Base-by-base conservation (phyloP, 2,797 vertebrate species). In the Manis pentadactyla region DNA sequence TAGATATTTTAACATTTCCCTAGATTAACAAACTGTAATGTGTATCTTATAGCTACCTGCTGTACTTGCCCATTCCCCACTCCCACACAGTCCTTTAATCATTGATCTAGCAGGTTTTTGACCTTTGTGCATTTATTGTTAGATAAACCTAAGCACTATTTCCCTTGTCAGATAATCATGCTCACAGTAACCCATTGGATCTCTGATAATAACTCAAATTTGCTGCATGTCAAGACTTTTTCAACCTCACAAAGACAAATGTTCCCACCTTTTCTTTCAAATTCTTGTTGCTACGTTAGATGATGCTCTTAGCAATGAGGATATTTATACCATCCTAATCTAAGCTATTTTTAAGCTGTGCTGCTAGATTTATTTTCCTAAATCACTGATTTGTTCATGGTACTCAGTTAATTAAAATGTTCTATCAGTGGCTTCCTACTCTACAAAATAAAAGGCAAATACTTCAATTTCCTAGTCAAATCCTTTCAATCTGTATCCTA, bases 391-490 rank as follows among this genome's bases (percentile, higher is more conserved):
- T 42, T 74, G 1, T 71, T 64, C 14, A 55, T 57, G 8, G 46
- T 85, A 31, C 15, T 68, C 25, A 92, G 51, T 53, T 87, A 94
- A 89, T 61, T 34, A 92, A 88, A 69, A 61, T 39, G 10, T 88
- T 75, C 37, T 92, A 25, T 29, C 29, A 57, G 5, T 92, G 68
- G 4, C 11, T 69, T 94, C 34, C 71, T 87, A n/a, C 19, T 59
- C 18, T 87, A 81, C 19, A 86, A 93, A 79, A 79, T 42, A 77
- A 85, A 73, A 3, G 10, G 21, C 15, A 91, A 31, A 68, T 68
- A 59, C 0, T 46, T 81, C 51, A 81, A 34, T 96, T 0, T 85
- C 12, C 3, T n/a, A 81, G 8, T 42, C 12, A 59, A 29, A 69
- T 59, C 49, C 34, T 25, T 90, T 93, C 46, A 53, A 12, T n/a